phyloP scores from a whole-genome alignment of 1,140 invertebrate genomes.

The Amphibalanus amphitrite region DNA sequence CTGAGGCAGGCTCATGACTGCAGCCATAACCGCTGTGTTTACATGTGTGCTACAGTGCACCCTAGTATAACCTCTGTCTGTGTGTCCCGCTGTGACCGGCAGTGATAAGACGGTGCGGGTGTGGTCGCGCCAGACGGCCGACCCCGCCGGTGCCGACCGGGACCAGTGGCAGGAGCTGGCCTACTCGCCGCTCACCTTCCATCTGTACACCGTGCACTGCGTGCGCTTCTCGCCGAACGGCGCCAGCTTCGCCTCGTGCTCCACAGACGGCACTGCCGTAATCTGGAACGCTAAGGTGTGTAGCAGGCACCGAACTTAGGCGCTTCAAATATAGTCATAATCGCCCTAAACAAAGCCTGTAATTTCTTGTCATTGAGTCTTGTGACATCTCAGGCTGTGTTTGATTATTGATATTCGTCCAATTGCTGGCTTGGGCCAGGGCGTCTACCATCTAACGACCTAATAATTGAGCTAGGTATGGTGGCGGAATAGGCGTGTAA shows the following conservation, averaged over 20 bases:
- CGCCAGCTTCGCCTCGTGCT: constrained; percentile 46
- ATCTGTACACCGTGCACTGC: constrained; percentile 47
- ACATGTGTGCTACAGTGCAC: too few species aligned
- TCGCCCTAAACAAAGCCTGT: too few species aligned
- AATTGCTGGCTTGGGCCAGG: too few species aligned
- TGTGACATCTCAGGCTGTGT: too few species aligned
- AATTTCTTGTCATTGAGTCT: too few species aligned
- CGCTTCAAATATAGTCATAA: too few species aligned
- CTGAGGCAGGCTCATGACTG: too few species aligned
- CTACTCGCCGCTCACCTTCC: constrained; percentile 39
- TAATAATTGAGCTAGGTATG: background rate
- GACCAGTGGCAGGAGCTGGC: constrained; percentile 36
- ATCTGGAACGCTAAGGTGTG: constrained; percentile 48
- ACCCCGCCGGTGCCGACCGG: too few species aligned
- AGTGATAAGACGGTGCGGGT: constrained; percentile 45
- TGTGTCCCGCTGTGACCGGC: constrained; percentile 1
- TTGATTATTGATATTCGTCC: background rate
- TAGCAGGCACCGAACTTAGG: too few species aligned
- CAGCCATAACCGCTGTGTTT: too few species aligned
- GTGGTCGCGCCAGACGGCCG: constrained; percentile 29
- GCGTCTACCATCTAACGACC: too few species aligned
- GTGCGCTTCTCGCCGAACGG: constrained; percentile 50
- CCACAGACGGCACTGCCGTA: constrained; percentile 50
- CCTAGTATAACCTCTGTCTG: too few species aligned
- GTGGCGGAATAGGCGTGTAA: background rate